phyloP scores from a whole-genome alignment of 1,140 invertebrate species.

The Drosophila kanapiae region DNA sequence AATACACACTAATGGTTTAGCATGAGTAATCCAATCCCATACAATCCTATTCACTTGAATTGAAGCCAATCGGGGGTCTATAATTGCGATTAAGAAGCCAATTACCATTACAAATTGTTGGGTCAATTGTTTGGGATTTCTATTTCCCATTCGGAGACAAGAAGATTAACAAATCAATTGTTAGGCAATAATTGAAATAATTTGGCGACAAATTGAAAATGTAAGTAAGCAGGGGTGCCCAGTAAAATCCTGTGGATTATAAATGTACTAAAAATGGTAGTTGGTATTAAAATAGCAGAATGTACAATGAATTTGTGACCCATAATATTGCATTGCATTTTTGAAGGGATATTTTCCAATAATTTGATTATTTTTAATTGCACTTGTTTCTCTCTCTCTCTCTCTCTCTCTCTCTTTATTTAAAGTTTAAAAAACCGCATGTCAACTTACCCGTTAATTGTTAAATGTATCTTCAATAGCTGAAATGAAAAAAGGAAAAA shows the following conservation, averaged over 20 bases:
- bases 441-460: slow-evolving; percentile 43
- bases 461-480: neutral
- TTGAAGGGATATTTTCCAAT: neutral
- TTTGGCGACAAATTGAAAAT: slow-evolving; percentile 25
- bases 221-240: neutral
- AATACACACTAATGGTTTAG: slow-evolving; percentile 21
- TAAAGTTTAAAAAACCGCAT: neutral
- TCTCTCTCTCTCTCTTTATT: neutral
- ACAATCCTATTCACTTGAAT: slow-evolving; percentile 14
- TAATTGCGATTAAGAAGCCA: slow-evolving; percentile 52
- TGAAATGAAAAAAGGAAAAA: slow-evolving; percentile 10
- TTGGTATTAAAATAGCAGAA: neutral
- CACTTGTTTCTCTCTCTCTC: slow-evolving; percentile 60
- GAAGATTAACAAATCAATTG: slow-evolving; percentile 43
- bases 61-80: slow-evolving; percentile 32
- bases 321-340: neutral
- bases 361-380: neutral
- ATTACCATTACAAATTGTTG: slow-evolving; percentile 44
- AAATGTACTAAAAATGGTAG: neutral
- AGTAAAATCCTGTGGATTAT: neutral
- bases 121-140: slow-evolving; percentile 23
- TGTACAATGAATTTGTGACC: neutral
- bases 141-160: slow-evolving; percentile 15
- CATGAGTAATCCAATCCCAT: slow-evolving; percentile 42
- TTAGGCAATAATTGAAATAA: slow-evolving; percentile 43